Evolutionary conservation across 2,888 invertebrate species (phyloP), one percentile per base, ranked within the genome.

Genomic region (Melinaea marsaeus): DNA sequence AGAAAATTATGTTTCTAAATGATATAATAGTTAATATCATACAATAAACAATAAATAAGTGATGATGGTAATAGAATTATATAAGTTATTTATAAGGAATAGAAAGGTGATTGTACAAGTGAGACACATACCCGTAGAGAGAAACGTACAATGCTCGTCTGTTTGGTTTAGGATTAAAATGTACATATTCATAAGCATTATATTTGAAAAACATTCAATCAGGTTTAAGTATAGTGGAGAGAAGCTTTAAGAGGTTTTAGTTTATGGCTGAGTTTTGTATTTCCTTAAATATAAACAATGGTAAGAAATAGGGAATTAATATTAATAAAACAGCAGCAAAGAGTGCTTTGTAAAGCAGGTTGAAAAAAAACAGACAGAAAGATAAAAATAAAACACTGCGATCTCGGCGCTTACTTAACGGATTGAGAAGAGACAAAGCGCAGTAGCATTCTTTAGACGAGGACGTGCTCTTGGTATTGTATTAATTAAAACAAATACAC

Each of bases 361-460:
- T 65, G 64, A 63, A 58, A 62, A 66, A 64, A 66, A 68, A 68
- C 68, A 63, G 67, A 64, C 67, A 67, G 59, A 66, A 66, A 66
- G 61, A 63, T 64, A 68, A 66, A 67, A 69, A 69, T 67, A 64
- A 67, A 64, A 62, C 64, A 64, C 64, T 51, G 61, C 61, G 58
- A 66, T 65, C 68, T 62, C 65, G 56, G 62, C 65, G 66, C 66
- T 69, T 69, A 69, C 69, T 69, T 69, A 68, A 68, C 66, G 64
- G 66, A 69, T 69, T 69, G 66, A 63, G 65, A 62, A 62, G 62
- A 67, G 66, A 65, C 62, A 69, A 66, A 67, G 63, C 65, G 59
- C 58, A 56, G 63, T 63, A 64, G 58, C 58, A 60, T 62, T 65
- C 57, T 66, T 63, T 47, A 66, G 55, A 64, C 56, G 47, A 57